Conservation (phyloP, 2,888 invertebrate species). For the Pammene fasciana region DNA sequence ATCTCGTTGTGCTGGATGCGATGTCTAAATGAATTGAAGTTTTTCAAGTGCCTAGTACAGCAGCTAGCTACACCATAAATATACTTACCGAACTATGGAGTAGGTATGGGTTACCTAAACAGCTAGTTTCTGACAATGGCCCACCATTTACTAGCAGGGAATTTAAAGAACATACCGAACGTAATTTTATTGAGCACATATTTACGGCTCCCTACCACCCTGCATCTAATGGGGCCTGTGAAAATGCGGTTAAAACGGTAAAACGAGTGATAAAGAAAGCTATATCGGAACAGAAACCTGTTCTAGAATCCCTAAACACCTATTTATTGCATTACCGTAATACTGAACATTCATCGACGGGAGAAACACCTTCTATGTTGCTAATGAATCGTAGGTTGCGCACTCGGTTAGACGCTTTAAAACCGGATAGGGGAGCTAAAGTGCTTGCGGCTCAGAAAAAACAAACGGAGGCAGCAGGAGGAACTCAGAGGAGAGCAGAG, state of each 20-base stretch:
- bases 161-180: neutral
- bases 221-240: conserved; percentile 18
- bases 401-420: conserved; percentile 6
- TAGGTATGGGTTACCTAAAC: conserved; percentile 10
- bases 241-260: conserved; percentile 12
- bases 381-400: neutral
- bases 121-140: conserved; percentile 12
- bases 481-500: neutral
- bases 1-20: conserved; percentile 32
- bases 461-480: neutral
- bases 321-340: conserved; percentile 7
- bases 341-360: conserved; percentile 1
- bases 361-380: too few species aligned
- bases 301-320: neutral
- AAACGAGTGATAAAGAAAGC: conserved; percentile 9
- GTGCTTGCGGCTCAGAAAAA: neutral
- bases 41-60: conserved; percentile 15
- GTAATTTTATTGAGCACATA: neutral
- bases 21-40: conserved; percentile 37
- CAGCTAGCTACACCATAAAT: conserved; percentile 8
- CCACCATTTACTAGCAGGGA: too few species aligned
- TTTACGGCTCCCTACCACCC: too few species aligned
- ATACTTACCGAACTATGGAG: conserved; percentile 10
- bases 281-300: neutral
- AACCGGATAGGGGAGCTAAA: neutral